Evolutionary conservation across 2,113 vertebrate species (phyloP).

Genomic region (Pimephales promelas): DNA sequence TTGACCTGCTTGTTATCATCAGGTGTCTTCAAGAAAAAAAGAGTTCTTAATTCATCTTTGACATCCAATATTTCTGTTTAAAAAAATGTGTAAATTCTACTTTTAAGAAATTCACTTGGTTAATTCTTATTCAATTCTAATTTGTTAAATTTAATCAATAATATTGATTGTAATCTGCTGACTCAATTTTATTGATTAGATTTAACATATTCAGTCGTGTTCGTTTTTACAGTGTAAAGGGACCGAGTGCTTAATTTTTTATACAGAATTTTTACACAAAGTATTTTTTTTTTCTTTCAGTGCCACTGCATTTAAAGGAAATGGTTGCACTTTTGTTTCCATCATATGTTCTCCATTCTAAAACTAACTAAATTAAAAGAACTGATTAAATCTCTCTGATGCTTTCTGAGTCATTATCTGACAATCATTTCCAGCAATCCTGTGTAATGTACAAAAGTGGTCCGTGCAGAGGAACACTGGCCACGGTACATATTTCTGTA

Average conservation of each 20-base stretch:
- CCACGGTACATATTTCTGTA: conserved; percentile 64
- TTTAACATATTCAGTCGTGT: too few species aligned
- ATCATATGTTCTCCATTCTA: conserved; percentile 17
- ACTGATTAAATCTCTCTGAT: conserved; percentile 41
- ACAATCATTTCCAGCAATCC: conserved; percentile 46
- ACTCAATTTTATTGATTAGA: too few species aligned
- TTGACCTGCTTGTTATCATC: too few species aligned
- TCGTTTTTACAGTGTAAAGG: too few species aligned
- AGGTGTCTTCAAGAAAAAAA: too few species aligned
- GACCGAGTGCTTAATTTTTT: background rate
- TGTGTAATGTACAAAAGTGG: conserved; percentile 64
- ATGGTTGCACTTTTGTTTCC: conserved; percentile 1
- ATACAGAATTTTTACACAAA: background rate
- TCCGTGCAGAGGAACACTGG: conserved; percentile 57
- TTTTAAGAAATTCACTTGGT: too few species aligned
- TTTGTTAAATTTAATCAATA: too few species aligned
- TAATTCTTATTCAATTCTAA: too few species aligned
- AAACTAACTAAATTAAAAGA: conserved; percentile 27
- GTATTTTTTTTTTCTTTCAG: background rate
- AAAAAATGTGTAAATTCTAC: too few species aligned
- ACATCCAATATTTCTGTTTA: too few species aligned
- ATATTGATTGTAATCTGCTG: too few species aligned
- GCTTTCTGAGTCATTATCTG: conserved; percentile 32
- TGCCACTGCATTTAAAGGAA: conserved; percentile 19
- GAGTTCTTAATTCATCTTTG: too few species aligned